Conservation (phyloP, 2,797 vertebrate species). For the Limosa lapponica region DNA sequence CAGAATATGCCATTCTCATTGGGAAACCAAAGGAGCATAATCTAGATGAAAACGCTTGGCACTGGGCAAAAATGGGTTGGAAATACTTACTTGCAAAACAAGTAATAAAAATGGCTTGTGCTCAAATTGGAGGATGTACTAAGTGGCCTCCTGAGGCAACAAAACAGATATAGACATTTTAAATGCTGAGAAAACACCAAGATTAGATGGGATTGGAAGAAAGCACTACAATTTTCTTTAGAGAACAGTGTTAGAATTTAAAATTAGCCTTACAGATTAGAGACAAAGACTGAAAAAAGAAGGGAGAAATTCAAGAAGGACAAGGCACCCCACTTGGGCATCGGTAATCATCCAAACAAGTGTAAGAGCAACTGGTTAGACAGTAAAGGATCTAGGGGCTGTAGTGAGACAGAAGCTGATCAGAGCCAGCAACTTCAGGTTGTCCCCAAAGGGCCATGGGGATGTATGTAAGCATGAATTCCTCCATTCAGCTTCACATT, state of each 20-base stretch:
- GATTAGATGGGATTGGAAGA: background rate
- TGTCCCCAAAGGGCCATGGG: background rate
- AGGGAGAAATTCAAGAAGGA: background rate
- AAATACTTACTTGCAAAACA: constrained; percentile 24
- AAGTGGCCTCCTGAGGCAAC: background rate
- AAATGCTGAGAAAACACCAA: background rate
- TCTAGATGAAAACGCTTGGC: background rate
- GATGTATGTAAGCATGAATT: background rate
- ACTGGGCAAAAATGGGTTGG: background rate
- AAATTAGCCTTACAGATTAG: background rate
- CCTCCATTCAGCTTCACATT: background rate
- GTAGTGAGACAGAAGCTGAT: background rate
- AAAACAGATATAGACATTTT: background rate
- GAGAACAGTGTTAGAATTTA: background rate
- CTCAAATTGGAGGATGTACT: background rate
- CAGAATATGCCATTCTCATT: background rate
- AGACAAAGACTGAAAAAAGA: background rate
- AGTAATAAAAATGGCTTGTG: background rate
- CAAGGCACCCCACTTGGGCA: background rate
- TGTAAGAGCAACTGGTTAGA: background rate
- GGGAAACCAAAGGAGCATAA: background rate
- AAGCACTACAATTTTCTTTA: background rate
- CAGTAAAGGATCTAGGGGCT: background rate
- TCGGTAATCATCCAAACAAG: background rate
- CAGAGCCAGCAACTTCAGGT: background rate